Base-by-base conservation (phyloP, 2,797 vertebrate species). In the Cirrhinus mrigala region DNA sequence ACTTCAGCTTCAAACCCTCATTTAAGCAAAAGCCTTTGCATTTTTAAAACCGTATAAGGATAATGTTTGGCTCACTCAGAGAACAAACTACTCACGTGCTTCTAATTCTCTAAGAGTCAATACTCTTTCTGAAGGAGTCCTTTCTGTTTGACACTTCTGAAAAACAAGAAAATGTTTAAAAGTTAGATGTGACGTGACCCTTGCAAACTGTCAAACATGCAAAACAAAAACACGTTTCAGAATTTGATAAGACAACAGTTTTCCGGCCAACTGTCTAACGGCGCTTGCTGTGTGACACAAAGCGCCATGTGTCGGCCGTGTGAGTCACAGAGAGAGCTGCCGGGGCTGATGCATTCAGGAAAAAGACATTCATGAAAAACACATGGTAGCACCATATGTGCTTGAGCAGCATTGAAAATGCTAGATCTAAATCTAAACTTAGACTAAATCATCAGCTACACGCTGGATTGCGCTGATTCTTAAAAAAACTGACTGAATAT, bases 61-160 rank as follows among this genome's bases (percentile, higher is more conserved):
- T 27, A 81, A 37, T 24, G 20, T 68, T 52, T 83, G 20, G 12
- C 22, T 83, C 29, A n/a, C 15, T 62, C 18, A 52, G 22, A 5
- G 69, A 27, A 74, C 33, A 85, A 1, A n/a, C 78, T 20, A 95
- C 95, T 96, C 91, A 96, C 95, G 95, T 52, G 95, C 87, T 92
- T 96, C 95, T 87, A 96, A 96, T 90, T 96, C 95, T 73, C 76
- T 93, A 75, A 96, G 90, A 80, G 95, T 86, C 3, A 96, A 90
- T 82, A 96, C 90, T 81, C 92, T 91, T 89, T 96, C 95, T 86
- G 95, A 96, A 24, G 91, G 89, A 3, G 94, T 94, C 46, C 92
- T 92, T 85, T 94, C 95, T 90, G 93, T 92, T 79, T 94, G 93
- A 44, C 88, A 89, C 93, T 91, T 95, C 95, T 96, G 90, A 7